phyloP scores from a whole-genome alignment of 2,797 vertebrate species.

The Ceryle rudis region DNA sequence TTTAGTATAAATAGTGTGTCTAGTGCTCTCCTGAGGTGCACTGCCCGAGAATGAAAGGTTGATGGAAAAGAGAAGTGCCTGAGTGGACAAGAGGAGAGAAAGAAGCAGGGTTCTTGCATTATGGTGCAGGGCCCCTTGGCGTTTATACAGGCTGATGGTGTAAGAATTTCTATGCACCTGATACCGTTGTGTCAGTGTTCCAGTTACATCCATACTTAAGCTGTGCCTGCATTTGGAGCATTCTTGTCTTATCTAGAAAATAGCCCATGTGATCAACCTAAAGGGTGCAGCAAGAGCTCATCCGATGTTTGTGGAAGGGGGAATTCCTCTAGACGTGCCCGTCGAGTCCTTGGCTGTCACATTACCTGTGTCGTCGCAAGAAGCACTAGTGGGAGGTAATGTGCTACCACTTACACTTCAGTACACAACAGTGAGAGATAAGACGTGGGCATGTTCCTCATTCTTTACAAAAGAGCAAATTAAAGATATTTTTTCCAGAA shows the following conservation, averaged over 20 bases:
- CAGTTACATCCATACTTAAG: neutral
- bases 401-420: neutral
- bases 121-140: too few species aligned
- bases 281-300: conserved; percentile 83
- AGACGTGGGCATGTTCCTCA: neutral
- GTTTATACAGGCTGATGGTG: fast-evolving
- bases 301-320: conserved; percentile 87
- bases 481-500: neutral
- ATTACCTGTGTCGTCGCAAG: neutral
- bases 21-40: neutral
- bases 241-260: conserved; percentile 67
- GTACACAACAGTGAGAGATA: neutral
- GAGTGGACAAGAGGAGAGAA: neutral
- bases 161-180: fast-evolving
- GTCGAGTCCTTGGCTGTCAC: conserved; percentile 82
- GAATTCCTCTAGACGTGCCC: conserved; percentile 80
- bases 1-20: neutral
- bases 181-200: neutral
- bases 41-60: neutral
- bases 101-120: neutral
- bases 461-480: neutral
- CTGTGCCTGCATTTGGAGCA: neutral
- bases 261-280: conserved; percentile 83
- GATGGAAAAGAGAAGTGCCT: neutral
- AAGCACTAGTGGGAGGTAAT: neutral